Base-by-base conservation (phyloP, 92 coral and sea anemone species). In the Epizoanthus illoricatus region DNA sequence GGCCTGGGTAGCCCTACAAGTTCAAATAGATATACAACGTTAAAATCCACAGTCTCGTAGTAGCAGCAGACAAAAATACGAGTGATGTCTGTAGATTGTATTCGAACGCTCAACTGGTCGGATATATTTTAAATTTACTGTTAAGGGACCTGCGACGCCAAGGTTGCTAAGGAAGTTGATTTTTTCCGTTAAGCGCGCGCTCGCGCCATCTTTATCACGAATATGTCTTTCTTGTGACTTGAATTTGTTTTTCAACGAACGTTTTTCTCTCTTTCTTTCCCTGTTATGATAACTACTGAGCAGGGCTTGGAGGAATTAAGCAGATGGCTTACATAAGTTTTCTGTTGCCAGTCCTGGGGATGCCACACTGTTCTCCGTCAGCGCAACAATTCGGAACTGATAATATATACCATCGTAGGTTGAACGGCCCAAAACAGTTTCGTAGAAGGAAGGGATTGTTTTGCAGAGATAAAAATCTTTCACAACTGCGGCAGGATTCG, bases 381-480 rank as follows among this genome's bases (percentile, higher is more conserved):
- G 15, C 0, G 81, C 81, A 19, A 76, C 81, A 76, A 76, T 20
- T 21, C 81, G 69, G 16, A 76, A 76, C 71, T 76, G 70, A 56
- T 76, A 76, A 10, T 18, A 11, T n/a, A 76, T 42, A 6, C 81
- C 81, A 76, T 76, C 24, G 62, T 0, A 76, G 4, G 59, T 41
- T 21, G 0, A 2, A n/a, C 81, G 81, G 36, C 36, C 36, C 42
- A 19, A 61, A 9, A 9, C 8, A 2, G 4, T 41, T 42, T 0
- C 2, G 65, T 9, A 61, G 45, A 76, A 76, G 2, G 1, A 0
- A 12, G 0, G 4, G 19, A 61, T 76, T 43, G 5, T 18, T 19
- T 16, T 40, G 68, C 81, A 76, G 28, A 76, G 81, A 28, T 17
- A 10, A 0, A 42, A 10, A 7, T 62, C 58, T 41, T 55, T 76